Base-by-base conservation (phyloP, 2,888 invertebrate species). In the Catonia carolina region DNA sequence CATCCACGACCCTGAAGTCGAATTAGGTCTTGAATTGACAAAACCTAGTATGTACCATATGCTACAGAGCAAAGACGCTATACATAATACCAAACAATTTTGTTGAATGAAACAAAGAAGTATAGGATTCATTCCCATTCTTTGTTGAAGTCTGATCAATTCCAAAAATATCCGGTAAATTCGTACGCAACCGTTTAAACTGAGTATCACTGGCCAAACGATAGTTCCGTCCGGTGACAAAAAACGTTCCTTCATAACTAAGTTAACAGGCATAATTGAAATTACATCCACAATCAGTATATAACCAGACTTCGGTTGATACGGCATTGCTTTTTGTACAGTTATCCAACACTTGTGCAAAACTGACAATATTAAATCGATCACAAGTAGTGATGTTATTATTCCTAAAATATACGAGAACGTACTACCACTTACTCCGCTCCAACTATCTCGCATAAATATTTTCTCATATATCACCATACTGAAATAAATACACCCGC, bases 321-420 rank as follows among this genome's bases (percentile, higher is more conserved):
- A 45, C 2, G 45, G 22, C 27, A 10, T 20, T 12, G 45, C 18
- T 14, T 17, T 45, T 14, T 45, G 22, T 10, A 45, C 45, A 1
- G 45, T 22, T 2, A 20, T 14, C 45, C 45, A 45, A 22, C 20
- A 22, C 45, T 45, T 45, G n/a, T 45, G 45, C 14, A 45, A 23
- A 14, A 20, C n/a, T 22, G 45, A 45, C 14, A 45, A 45, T 14
- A 45, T 20, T 22, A 20, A 14, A 22, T 45, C 45, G 2, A 20
- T 22, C 14, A 22, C 41, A 18, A 45, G 27, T 7, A 45, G 12
- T 12, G 10, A 17, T 14, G 27, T n/a, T n/a, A 27, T 27, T 27
- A 27, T 6, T 27, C 4, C 18, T 22, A 20, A 15, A 15, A 45
- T 2, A 18, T 45, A 27, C 23, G 22, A 27, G 12, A 45, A 14